phyloP scores from a whole-genome alignment of 2,888 invertebrate genomes.

The Ochlodes sylvanus region DNA sequence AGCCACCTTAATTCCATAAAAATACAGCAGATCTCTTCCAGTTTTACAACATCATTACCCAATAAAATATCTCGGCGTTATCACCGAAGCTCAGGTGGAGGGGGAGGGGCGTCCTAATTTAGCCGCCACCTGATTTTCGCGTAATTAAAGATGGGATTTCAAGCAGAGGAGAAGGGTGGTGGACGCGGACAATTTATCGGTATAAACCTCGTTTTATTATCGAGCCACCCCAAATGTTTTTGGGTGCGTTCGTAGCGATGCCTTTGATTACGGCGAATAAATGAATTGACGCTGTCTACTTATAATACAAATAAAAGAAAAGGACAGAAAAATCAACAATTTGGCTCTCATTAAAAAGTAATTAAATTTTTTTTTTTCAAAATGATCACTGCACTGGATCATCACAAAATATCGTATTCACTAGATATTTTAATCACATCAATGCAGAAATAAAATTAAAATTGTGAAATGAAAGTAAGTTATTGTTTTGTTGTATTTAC shows the following conservation, averaged over 20 bases:
- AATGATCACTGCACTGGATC: too few species aligned
- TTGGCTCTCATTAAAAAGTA: too few species aligned
- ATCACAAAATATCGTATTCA: too few species aligned
- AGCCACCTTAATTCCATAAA: too few species aligned
- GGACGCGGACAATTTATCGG: conserved; percentile 50
- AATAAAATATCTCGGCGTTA: conserved; percentile 58
- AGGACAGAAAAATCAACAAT: too few species aligned
- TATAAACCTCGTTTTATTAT: conserved; percentile 45
- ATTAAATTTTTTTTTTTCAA: too few species aligned
- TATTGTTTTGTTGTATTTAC: too few species aligned
- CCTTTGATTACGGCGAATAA: not conserved
- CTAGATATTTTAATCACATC: too few species aligned
- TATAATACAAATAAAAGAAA: too few species aligned
- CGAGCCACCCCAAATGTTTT: conserved; percentile 4
- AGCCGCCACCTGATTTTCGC: conserved; percentile 60
- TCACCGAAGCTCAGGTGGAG: conserved; percentile 55
- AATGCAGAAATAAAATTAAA: too few species aligned
- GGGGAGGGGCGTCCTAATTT: conserved; percentile 52
- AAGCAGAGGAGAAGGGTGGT: conserved; percentile 48
- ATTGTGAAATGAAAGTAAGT: too few species aligned
- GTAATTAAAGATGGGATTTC: conserved; percentile 67
- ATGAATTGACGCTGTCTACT: not conserved
- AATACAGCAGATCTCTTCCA: conserved; percentile 12
- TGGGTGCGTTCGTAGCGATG: not conserved
- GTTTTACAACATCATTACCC: conserved; percentile 32